These are phyloP conservation scores for Chitala chitala DNA, from an alignment of 2,113 vertebrate genomes.

Conservation along the genomic window DNA sequence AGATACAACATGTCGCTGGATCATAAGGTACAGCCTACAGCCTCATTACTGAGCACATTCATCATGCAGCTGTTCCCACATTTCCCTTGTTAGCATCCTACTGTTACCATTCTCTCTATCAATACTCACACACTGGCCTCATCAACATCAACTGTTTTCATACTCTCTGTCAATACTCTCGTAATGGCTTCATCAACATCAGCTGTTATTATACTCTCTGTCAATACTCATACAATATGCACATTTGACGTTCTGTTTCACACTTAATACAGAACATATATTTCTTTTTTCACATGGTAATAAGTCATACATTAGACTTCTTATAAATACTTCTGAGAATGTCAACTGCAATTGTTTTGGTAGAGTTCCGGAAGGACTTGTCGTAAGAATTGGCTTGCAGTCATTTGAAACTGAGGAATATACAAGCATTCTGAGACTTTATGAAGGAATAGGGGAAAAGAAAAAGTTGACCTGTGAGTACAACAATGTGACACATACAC, in stretches of 20 bases:
- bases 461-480: constrained; percentile 47
- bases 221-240: background rate
- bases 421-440: constrained; percentile 42
- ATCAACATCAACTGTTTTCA: background rate
- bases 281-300: too few species aligned
- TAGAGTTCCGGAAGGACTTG: constrained; percentile 48
- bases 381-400: constrained; percentile 43
- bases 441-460: constrained; percentile 46
- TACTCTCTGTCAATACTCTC: background rate
- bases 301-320: too few species aligned
- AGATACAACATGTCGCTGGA: constrained; percentile 54
- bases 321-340: background rate
- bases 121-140: background rate
- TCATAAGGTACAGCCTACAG: constrained; percentile 50
- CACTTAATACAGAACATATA: too few species aligned
- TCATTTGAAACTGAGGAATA: constrained; percentile 48
- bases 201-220: background rate
- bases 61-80: too few species aligned
- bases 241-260: too few species aligned
- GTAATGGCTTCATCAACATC: background rate
- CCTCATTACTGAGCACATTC: too few species aligned
- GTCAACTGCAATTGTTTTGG: background rate
- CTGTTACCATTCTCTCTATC: background rate
- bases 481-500: background rate
- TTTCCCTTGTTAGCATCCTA: too few species aligned